A percentile compares a stretch with the other conserved stretches of the same genome.
These are phyloP conservation scores for Mus spicilegus DNA, from an alignment of 2,113 vertebrate species.

Conservation along the genomic window DNA sequence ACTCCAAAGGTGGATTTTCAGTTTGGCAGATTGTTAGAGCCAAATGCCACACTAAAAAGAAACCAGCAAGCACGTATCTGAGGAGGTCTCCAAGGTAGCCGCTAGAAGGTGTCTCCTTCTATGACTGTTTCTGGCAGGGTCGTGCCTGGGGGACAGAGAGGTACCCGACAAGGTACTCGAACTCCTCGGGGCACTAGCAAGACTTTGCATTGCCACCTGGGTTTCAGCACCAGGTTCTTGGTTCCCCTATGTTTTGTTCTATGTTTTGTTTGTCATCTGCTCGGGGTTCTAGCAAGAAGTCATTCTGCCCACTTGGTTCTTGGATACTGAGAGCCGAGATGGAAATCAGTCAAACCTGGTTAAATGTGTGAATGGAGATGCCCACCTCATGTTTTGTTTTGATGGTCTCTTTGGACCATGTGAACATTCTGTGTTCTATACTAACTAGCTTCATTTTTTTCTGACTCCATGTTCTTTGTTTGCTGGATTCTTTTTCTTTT, in stretches of 20 bases:
- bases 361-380: not conserved
- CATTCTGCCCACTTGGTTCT: not conserved
- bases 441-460: not conserved
- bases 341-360: not conserved
- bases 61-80: not conserved
- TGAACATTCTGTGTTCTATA: not conserved
- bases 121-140: no score
- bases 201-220: not conserved
- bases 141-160: no score
- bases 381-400: not conserved
- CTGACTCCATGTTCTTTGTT: not conserved
- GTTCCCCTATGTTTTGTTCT: not conserved
- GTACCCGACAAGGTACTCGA: not conserved
- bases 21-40: not conserved
- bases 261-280: not conserved
- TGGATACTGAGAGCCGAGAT: not conserved
- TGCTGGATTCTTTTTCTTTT: not conserved
- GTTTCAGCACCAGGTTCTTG: not conserved
- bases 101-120: no score
- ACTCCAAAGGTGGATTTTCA: not conserved
- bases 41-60: not conserved
- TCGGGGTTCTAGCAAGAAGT: not conserved
- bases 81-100: not conserved
- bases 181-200: not conserved
- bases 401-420: not conserved